Percentiles rank a stretch among this genome's conserved stretches.
Evolutionary conservation across 2,888 invertebrate genomes (phyloP).

Genomic region (Serrognathus titanus): DNA sequence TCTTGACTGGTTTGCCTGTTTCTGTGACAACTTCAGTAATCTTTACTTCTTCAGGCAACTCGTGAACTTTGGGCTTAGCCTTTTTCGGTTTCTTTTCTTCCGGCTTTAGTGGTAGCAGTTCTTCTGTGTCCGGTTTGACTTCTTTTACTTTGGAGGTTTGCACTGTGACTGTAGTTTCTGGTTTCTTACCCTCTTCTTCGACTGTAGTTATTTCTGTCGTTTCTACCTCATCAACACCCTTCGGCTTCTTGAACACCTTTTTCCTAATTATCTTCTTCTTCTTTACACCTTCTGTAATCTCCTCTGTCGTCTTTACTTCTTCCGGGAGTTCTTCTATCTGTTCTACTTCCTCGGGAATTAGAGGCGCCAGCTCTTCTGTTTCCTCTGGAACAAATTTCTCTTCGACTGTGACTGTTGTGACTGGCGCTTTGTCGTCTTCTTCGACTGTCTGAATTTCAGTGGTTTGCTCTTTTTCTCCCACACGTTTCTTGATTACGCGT

Average conservation of each 20-base stretch:
- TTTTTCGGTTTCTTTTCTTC: slow-evolving; percentile 29
- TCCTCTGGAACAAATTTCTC: slow-evolving; percentile 22
- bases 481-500: slow-evolving; percentile 22
- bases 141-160: slow-evolving; percentile 31
- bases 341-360: slow-evolving; percentile 13
- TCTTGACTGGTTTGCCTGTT: slow-evolving; percentile 36
- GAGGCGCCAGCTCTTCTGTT: slow-evolving; percentile 6
- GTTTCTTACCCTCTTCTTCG: slow-evolving; percentile 46
- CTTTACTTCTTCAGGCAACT: slow-evolving; percentile 32
- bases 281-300: slow-evolving; percentile 33
- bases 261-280: slow-evolving; percentile 32
- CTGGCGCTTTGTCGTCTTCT: slow-evolving; percentile 38
- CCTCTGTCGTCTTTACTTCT: slow-evolving; percentile 32
- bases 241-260: slow-evolving; percentile 27
- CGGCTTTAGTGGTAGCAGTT: slow-evolving; percentile 29
- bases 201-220: slow-evolving; percentile 32
- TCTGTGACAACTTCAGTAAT: slow-evolving; percentile 40
- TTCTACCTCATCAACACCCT: slow-evolving; percentile 26
- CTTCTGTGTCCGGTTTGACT: slow-evolving; percentile 7
- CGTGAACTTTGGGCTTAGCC: slow-evolving; percentile 13
- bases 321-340: slow-evolving; percentile 32
- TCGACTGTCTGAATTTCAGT: slow-evolving; percentile 39
- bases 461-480: slow-evolving; percentile 32
- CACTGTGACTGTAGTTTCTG: slow-evolving; percentile 36
- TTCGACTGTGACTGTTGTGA: slow-evolving; percentile 38